Percentiles rank a stretch among this genome's conserved stretches.
Evolutionary conservation across 2,888 invertebrate genomes (phyloP).

Genomic region (Ennomos erosarius): DNA sequence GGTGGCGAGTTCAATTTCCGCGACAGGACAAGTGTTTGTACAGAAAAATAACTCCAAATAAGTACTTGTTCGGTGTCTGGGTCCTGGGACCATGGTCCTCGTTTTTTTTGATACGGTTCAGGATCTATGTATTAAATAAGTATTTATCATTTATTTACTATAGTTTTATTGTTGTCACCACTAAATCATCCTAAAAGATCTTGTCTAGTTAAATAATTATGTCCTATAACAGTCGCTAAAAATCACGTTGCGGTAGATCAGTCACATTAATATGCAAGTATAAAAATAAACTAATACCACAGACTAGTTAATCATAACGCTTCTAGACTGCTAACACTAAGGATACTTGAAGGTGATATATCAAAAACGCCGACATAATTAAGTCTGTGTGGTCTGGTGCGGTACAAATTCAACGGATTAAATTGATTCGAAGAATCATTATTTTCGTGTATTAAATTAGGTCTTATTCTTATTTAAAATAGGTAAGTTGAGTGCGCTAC

Average conservation of each 20-base stretch:
- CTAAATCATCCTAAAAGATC: too few relatives aligned
- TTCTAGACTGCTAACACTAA: constrained; percentile 29
- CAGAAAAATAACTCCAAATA: too few relatives aligned
- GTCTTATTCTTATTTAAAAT: background rate
- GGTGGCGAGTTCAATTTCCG: too few relatives aligned
- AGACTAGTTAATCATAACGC: too few relatives aligned
- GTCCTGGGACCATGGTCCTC: too few relatives aligned
- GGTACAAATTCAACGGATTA: constrained; percentile 10
- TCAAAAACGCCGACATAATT: constrained; percentile 51
- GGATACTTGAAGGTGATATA: constrained; percentile 68
- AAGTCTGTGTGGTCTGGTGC: constrained; percentile 39
- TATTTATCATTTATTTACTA: too few relatives aligned
- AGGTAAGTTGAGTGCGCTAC: constrained; percentile 12
- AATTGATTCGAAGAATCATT: background rate
- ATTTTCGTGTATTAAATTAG: background rate
- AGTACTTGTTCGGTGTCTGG: too few relatives aligned
- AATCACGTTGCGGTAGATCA: constrained; percentile 34
- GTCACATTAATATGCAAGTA: constrained; percentile 32
- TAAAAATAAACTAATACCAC: constrained; percentile 26
- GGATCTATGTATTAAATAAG: too few relatives aligned
- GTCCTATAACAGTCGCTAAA: constrained; percentile 4
- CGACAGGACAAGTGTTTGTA: too few relatives aligned
- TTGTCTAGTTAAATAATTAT: too few relatives aligned
- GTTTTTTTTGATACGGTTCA: too few relatives aligned
- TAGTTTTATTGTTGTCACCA: too few relatives aligned